Evolutionary conservation across 2,797 vertebrate species (phyloP), one percentile per base, ranked within the genome.

Genomic region (Brotula barbata): DNA sequence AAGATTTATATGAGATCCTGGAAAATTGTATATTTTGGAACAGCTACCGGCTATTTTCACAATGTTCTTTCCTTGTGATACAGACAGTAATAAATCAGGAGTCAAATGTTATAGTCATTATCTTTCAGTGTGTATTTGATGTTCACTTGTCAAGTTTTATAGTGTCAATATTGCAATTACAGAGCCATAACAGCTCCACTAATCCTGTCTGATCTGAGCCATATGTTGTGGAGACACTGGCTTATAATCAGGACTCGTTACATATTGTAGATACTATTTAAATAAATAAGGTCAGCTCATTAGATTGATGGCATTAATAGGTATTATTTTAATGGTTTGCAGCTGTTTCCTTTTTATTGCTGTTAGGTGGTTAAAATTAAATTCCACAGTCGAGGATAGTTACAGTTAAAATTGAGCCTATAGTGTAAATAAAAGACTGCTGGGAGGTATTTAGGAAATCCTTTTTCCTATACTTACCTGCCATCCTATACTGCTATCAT

Each of bases 271-370:
- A 61, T 64, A 42, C 41, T 21, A 34, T 68, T 56, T 64, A 40
- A 55, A 73, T 55, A 45, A 17, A n/a, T 17, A 40, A 21, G 39
- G 44, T 56, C 37, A 44, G 53, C 44, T 78, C 48, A 78, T 78
- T 74, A 63, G 58, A 50, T 54, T 58, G 6, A 17, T 55, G 66
- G 62, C 73, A 47, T 61, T 65, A 49, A 57, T 40, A 53, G 31
- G 25, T 51, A 28, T 73, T 49, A 58, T 48, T 15, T 19, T 33
- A 71, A 76, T 48, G 12, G 13, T 5, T 71, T 67, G 77, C 85
- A 85, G 60, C 80, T 78, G 77, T 28, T 12, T 4, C 16, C 21
- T 14, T 54, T 67, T 41, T 36, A 64, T 37, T 74, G 44, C 48
- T 37, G 42, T 39, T 28, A 64, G 45, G 58, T 48, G 56, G 58